phyloP scores from a whole-genome alignment of 1,140 invertebrate species.

The Vanessa atalanta region DNA sequence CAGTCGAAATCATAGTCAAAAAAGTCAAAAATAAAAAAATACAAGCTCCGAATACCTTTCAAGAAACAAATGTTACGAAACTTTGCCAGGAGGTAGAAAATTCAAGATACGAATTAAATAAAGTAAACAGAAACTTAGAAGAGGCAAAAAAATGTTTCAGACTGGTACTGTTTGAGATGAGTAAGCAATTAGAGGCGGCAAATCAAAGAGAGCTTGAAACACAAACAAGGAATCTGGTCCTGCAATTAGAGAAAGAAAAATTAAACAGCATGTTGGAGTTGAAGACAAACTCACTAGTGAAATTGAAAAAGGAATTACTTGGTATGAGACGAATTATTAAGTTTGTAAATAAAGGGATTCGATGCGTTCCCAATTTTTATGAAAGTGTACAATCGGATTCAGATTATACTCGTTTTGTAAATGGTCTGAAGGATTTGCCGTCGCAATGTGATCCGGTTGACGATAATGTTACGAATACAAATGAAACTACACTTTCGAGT shows the following conservation, averaged over 20 bases:
- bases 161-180: conserved; percentile 45
- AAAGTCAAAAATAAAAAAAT: conserved; percentile 41
- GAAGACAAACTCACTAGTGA: conserved; percentile 47
- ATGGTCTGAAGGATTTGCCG: conserved; percentile 27
- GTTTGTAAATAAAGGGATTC: conserved; percentile 44
- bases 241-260: conserved; percentile 53
- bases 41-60: conserved; percentile 3
- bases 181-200: conserved; percentile 48
- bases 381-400: conserved; percentile 26
- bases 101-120: conserved; percentile 39
- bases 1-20: conserved; percentile 47
- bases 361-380: conserved; percentile 16
- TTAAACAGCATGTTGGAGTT: conserved; percentile 45
- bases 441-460: background rate
- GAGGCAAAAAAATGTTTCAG: conserved; percentile 43
- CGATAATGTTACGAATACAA: background rate
- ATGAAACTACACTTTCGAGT: conserved; percentile 13
- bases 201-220: conserved; percentile 48
- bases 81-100: conserved; percentile 42
- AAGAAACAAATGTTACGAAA: conserved; percentile 25
- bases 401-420: conserved; percentile 45
- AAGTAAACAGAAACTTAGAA: conserved; percentile 46
- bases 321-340: conserved; percentile 43
- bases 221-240: conserved; percentile 46
- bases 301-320: conserved; percentile 45